phyloP scores from a whole-genome alignment of 2,113 vertebrate genomes.

The Gasterosteus aculeatus region DNA sequence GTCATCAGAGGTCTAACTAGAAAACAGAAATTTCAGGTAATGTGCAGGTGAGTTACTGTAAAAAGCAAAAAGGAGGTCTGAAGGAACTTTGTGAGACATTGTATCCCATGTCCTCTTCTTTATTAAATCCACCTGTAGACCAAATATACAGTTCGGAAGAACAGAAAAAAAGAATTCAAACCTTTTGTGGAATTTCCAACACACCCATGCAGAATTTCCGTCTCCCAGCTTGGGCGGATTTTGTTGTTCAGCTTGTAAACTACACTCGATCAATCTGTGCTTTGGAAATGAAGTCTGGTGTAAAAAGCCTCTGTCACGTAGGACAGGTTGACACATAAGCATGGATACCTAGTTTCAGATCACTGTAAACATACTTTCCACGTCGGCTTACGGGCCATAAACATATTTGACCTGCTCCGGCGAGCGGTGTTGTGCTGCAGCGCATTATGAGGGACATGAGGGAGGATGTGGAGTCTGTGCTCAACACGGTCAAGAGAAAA shows the following conservation, averaged over 20 bases:
- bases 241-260: neutral
- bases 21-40: neutral
- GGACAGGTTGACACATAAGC: neutral
- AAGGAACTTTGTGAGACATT: neutral
- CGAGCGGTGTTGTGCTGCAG: neutral
- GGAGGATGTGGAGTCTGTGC: neutral
- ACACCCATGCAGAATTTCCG: neutral
- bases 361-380: neutral
- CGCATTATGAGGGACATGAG: neutral
- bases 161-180: constrained; percentile 10
- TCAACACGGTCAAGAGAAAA: neutral
- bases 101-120: constrained; percentile 3
- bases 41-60: neutral
- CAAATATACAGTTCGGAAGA: neutral
- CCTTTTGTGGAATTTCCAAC: constrained; percentile 39
- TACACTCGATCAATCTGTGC: neutral
- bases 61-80: neutral
- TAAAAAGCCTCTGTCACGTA: neutral
- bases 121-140: constrained; percentile 38
- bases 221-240: neutral
- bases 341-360: neutral
- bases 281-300: neutral
- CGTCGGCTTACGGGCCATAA: neutral
- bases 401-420: neutral
- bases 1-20: neutral